Conservation (phyloP, 2,113 vertebrate species). For the Perca schrenkii region DNA sequence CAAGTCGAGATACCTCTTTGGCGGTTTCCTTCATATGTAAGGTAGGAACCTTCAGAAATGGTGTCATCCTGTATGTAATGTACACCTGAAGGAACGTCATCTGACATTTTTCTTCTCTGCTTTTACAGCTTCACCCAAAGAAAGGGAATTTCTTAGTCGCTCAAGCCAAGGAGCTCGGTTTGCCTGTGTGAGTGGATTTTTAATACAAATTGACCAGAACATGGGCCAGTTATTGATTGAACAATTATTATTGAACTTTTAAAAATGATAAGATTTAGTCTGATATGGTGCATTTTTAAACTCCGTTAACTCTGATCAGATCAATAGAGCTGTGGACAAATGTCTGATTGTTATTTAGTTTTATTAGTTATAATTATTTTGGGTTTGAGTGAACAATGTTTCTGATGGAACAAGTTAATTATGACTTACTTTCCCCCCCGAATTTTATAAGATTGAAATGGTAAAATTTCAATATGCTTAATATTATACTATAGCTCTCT, state of each 20-base stretch:
- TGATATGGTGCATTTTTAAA: neutral
- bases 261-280: neutral
- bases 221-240: neutral
- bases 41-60: constrained; percentile 76
- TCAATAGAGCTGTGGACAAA: neutral
- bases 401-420: too few relatives aligned
- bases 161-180: constrained; percentile 90
- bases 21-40: constrained; percentile 93
- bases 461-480: neutral
- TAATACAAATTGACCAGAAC: neutral
- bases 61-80: neutral
- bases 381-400: too few relatives aligned
- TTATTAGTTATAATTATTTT: too few relatives aligned
- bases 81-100: neutral
- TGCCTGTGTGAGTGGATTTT: constrained; percentile 90
- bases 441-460: too few relatives aligned
- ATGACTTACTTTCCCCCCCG: too few relatives aligned
- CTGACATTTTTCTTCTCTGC: neutral
- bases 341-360: neutral
- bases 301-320: too few relatives aligned
- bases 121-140: constrained; percentile 83
- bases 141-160: constrained; percentile 92
- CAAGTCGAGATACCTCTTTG: constrained; percentile 80
- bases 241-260: neutral
- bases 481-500: neutral